These are phyloP conservation scores for Trichoplusia ni DNA, from an alignment of 1,140 invertebrate species.

Conservation along the genomic window DNA sequence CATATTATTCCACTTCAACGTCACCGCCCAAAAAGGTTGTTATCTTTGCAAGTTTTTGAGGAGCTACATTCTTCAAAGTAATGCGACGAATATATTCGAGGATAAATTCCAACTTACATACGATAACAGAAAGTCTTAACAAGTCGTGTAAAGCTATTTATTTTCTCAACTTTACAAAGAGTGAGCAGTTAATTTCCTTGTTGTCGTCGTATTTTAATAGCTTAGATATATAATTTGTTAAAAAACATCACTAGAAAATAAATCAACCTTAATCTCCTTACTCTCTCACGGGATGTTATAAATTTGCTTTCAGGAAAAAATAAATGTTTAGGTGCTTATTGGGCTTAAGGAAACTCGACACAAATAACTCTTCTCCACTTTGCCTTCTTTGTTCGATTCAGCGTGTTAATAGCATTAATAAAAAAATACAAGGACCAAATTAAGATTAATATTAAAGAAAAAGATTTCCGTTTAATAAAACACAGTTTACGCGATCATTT, in stretches of 20 bases:
- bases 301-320: slow-evolving; percentile 2
- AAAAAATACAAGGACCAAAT: background rate
- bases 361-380: slow-evolving; percentile 11
- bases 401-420: slow-evolving; percentile 10
- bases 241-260: slow-evolving; percentile 10
- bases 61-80: background rate
- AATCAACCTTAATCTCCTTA: slow-evolving; percentile 22
- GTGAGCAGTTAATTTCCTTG: slow-evolving; percentile 10
- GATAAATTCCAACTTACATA: slow-evolving; percentile 20
- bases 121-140: slow-evolving; percentile 8
- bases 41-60: background rate
- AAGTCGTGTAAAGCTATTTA: slow-evolving; percentile 24
- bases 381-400: slow-evolving; percentile 3
- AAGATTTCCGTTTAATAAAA: background rate
- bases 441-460: background rate
- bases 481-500: slow-evolving; percentile 8
- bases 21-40: no score
- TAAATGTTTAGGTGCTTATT: background rate
- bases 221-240: slow-evolving; percentile 9
- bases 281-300: background rate
- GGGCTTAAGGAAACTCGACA: slow-evolving; percentile 4
- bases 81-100: background rate
- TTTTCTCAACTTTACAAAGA: slow-evolving; percentile 25
- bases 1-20: no score
- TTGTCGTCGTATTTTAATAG: slow-evolving; percentile 17